Percentiles rank a stretch among this genome's conserved stretches.
Evolutionary conservation across 2,113 vertebrate genomes (phyloP).

Genomic region (Campylorhamphus procurvoides): DNA sequence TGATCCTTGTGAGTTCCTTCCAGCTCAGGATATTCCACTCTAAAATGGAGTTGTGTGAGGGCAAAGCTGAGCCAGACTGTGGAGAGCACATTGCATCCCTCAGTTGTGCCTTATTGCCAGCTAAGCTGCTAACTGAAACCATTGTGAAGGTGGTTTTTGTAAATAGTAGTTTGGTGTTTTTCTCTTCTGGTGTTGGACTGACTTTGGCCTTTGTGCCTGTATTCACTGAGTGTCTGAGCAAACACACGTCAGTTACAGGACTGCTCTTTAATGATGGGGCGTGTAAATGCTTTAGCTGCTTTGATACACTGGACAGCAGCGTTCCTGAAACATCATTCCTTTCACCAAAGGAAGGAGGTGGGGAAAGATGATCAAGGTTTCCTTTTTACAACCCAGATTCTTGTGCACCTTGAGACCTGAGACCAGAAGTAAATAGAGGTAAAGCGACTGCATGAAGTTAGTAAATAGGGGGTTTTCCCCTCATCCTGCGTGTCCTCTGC

Average conservation of each 20-base stretch:
- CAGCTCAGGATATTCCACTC: background rate
- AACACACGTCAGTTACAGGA: background rate
- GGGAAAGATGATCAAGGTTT: background rate
- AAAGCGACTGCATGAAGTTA: background rate
- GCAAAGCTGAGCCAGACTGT: background rate
- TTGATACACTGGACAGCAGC: accelerated
- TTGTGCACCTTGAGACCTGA: background rate
- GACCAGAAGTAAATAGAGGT: background rate
- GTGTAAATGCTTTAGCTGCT: background rate
- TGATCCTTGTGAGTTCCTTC: background rate
- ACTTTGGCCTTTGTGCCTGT: background rate
- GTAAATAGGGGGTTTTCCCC: background rate
- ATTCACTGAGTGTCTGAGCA: background rate
- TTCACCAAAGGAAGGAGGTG: background rate
- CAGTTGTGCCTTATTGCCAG: background rate
- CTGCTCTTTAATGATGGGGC: background rate
- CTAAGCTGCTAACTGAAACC: background rate
- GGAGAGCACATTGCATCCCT: background rate
- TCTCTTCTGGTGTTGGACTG: background rate
- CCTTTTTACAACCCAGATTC: background rate
- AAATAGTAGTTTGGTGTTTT: background rate
- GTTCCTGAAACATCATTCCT: background rate
- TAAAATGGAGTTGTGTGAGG: background rate
- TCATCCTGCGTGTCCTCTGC: background rate
- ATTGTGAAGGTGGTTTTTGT: background rate